These are phyloP conservation scores for Seira ritae DNA, from an alignment of 2,888 invertebrate genomes.

Conservation along the genomic window DNA sequence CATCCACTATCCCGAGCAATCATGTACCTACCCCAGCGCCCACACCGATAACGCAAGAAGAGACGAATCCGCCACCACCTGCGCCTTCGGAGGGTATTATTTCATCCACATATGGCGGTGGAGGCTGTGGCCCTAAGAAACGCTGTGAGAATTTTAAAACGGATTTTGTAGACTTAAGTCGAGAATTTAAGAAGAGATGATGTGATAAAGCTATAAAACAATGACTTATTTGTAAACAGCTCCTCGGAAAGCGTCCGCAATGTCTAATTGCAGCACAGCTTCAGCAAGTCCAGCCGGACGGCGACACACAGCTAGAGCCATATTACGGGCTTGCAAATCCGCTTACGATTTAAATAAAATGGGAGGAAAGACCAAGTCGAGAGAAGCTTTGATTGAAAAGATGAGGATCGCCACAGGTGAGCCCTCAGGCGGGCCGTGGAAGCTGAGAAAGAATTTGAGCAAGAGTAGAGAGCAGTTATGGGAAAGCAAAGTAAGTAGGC, in stretches of 20 bases:
- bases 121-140: constrained; percentile 57
- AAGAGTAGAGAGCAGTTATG: constrained; percentile 73
- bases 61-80: constrained; percentile 24
- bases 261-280: constrained; percentile 62
- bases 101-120: neutral
- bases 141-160: constrained; percentile 54
- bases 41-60: neutral
- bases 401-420: constrained; percentile 65
- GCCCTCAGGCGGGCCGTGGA: constrained; percentile 62
- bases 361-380: constrained; percentile 70
- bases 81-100: constrained; percentile 8
- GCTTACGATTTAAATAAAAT: constrained; percentile 69
- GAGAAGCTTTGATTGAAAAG: constrained; percentile 70
- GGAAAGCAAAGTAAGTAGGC: constrained; percentile 70
- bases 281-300: constrained; percentile 60
- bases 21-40: neutral
- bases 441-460: constrained; percentile 68
- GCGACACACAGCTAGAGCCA: constrained; percentile 64
- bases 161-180: too few relatives aligned
- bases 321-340: constrained; percentile 67
- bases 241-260: constrained; percentile 66
- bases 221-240: constrained; percentile 26
- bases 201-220: too few relatives aligned
- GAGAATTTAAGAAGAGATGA: too few relatives aligned
- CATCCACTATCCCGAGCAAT: constrained; percentile 10